A percentile compares a stretch with the other conserved stretches of the same genome.
Evolutionary conservation across 2,888 invertebrate species (phyloP).

Genomic region (Allophyes oxyacanthae): DNA sequence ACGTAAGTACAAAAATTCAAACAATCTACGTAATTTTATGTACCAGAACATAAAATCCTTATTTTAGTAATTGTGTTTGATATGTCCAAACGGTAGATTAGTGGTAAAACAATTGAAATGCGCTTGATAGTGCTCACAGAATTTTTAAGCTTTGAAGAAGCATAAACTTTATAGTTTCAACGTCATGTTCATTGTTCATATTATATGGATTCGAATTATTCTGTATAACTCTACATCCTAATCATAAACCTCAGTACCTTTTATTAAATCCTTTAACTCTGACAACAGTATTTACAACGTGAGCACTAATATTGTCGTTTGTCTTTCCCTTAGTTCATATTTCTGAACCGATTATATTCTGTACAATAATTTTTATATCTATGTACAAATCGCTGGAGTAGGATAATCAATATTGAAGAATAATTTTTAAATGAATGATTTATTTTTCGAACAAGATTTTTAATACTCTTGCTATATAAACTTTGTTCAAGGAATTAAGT

Average conservation of each 20-base stretch:
- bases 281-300: slow-evolving; percentile 79
- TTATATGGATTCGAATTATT: slow-evolving; percentile 27
- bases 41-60: slow-evolving; percentile 28
- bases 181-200: slow-evolving; percentile 35
- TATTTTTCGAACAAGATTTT: neutral
- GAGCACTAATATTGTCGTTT: slow-evolving; percentile 85
- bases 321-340: slow-evolving; percentile 70
- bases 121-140: slow-evolving; percentile 51
- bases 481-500: too few species aligned
- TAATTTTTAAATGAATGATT: too few species aligned
- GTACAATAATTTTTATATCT: slow-evolving; percentile 59
- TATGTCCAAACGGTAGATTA: slow-evolving; percentile 38
- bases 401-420: slow-evolving; percentile 25
- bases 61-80: slow-evolving; percentile 44
- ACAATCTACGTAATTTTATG: slow-evolving; percentile 6
- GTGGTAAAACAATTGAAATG: slow-evolving; percentile 29
- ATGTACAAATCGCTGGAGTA: slow-evolving; percentile 44
- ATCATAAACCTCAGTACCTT: slow-evolving; percentile 67
- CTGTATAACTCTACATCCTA: slow-evolving; percentile 39
- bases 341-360: slow-evolving; percentile 60
- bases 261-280: slow-evolving; percentile 65
- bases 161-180: slow-evolving; percentile 46
- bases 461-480: slow-evolving; percentile 19
- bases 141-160: slow-evolving; percentile 37
- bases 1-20: slow-evolving; percentile 9